Percentiles rank a stretch among this genome's conserved stretches.
Evolutionary conservation across 2,113 vertebrate species (phyloP).

Genomic region (Hiodon alosoides): DNA sequence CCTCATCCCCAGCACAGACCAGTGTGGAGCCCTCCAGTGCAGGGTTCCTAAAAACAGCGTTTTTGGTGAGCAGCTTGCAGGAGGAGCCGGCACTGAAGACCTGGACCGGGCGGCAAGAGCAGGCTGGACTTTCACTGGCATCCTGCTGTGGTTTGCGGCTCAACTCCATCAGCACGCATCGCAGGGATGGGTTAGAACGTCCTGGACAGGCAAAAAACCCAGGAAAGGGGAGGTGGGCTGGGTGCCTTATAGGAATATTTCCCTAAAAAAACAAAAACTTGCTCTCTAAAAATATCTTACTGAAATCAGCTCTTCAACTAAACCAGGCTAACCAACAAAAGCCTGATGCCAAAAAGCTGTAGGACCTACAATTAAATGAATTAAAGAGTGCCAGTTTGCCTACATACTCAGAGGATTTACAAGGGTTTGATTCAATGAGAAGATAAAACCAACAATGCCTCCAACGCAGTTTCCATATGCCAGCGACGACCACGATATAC

Average conservation of each 20-base stretch:
- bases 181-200: constrained; percentile 70
- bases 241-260: neutral
- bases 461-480: too few species aligned
- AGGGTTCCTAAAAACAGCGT: constrained; percentile 80
- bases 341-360: too few species aligned
- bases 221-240: neutral
- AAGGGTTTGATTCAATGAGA: too few species aligned
- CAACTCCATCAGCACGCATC: constrained; percentile 85
- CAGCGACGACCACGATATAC: too few species aligned
- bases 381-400: too few species aligned
- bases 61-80: constrained; percentile 91
- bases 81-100: constrained; percentile 80
- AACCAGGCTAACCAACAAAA: neutral
- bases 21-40: constrained; percentile 65
- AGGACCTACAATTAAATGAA: too few species aligned
- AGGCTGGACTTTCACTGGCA: constrained; percentile 57
- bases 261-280: neutral
- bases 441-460: too few species aligned
- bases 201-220: constrained; percentile 53
- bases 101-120: constrained; percentile 76
- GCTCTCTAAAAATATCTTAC: neutral
- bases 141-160: constrained; percentile 61
- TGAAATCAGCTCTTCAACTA: neutral
- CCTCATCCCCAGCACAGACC: constrained; percentile 88
- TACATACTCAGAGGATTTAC: too few species aligned